A percentile compares a stretch with the other conserved stretches of the same genome.
These are phyloP conservation scores for Microcebus murinus DNA, from an alignment of 2,113 vertebrate species.

Conservation along the genomic window DNA sequence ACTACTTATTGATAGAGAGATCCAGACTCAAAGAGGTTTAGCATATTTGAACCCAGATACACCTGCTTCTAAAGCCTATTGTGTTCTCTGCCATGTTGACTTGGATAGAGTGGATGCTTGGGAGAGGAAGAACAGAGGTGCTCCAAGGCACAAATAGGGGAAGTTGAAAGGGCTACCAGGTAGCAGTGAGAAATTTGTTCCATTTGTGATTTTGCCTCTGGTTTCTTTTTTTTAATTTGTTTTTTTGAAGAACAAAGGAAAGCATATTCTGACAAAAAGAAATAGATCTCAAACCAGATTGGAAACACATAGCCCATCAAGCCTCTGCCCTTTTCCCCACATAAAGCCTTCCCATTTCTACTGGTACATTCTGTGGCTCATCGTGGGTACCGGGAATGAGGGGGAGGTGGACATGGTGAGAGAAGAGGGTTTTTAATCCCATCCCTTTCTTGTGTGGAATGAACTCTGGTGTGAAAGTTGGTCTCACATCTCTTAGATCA, in stretches of 20 bases:
- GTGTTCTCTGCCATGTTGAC: background rate
- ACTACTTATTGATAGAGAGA: background rate
- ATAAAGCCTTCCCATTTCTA: background rate
- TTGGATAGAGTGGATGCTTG: background rate
- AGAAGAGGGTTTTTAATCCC: background rate
- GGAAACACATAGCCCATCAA: background rate
- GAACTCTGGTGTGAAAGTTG: slow-evolving; percentile 32
- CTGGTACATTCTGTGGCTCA: background rate
- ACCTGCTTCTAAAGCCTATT: background rate
- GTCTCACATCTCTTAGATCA: slow-evolving; percentile 44
- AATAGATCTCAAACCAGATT: slow-evolving; percentile 5
- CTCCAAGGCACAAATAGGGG: background rate
- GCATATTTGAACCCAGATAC: background rate
- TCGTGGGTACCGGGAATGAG: background rate
- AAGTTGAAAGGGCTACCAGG: background rate
- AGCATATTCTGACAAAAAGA: slow-evolving; percentile 9
- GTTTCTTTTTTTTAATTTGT: background rate
- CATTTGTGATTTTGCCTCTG: background rate
- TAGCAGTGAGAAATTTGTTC: background rate
- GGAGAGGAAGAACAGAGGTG: background rate
- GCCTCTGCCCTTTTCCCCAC: background rate
- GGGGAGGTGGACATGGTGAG: background rate
- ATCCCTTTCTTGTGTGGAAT: background rate
- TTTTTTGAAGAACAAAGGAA: background rate
- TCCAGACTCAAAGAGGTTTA: background rate